Conservation (phyloP, 2,888 invertebrate species). For the Drosophila atripex region DNA sequence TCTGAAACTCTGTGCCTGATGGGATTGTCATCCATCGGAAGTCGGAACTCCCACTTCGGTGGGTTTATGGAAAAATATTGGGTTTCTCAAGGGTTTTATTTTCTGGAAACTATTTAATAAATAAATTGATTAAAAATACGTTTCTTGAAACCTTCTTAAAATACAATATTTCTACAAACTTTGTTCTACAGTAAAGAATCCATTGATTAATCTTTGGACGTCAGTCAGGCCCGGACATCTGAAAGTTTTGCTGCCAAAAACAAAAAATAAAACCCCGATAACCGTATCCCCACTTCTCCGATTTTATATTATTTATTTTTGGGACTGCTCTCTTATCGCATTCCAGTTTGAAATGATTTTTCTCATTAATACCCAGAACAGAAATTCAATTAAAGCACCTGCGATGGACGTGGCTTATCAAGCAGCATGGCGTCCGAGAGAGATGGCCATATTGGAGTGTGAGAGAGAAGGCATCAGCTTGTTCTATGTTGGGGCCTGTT, state of each 20-base stretch:
- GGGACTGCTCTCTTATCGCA: constrained; percentile 28
- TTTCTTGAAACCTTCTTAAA: too few species aligned
- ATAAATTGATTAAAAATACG: too few species aligned
- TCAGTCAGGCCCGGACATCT: constrained; percentile 21
- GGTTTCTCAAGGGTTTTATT: too few species aligned
- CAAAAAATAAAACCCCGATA: constrained; percentile 5
- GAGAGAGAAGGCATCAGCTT: background rate
- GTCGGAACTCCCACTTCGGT: constrained; percentile 19
- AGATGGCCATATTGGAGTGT: background rate
- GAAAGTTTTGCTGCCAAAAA: background rate
- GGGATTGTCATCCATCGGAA: constrained; percentile 15
- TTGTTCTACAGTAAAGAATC: constrained; percentile 1
- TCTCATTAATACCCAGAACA: constrained; percentile 41
- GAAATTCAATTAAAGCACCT: constrained; percentile 44
- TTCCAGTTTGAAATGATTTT: constrained; percentile 26
- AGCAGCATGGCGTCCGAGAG: constrained; percentile 6
- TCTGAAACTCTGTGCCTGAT: too few species aligned
- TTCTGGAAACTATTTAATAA: too few species aligned
- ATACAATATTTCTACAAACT: constrained; percentile 4
- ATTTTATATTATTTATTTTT: constrained; percentile 7
- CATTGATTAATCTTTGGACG: constrained; percentile 24
- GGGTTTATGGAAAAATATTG: constrained; percentile 1
- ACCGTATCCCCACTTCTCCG: constrained; percentile 3
- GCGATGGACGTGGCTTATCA: constrained; percentile 45
- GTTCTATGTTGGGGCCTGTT: constrained; percentile 19